Evolutionary conservation across 2,113 vertebrate species (phyloP).

Genomic region (Syngnathus floridae): DNA sequence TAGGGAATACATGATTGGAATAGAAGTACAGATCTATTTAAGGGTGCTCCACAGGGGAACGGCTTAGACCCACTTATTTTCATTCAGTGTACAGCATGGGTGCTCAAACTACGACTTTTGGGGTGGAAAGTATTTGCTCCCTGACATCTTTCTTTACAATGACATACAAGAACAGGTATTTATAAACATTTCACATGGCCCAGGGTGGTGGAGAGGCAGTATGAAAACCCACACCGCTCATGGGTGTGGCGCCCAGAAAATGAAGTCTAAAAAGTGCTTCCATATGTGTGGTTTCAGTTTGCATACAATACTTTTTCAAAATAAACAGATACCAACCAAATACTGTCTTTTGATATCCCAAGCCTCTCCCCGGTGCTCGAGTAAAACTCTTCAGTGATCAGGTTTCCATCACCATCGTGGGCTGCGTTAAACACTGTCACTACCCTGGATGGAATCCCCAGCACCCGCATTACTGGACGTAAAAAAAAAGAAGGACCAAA

Average conservation of each 20-base stretch:
- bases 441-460: conserved; percentile 58
- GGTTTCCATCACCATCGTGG: conserved; percentile 42
- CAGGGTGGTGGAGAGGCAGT: too few relatives aligned
- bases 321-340: conserved; percentile 40
- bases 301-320: neutral
- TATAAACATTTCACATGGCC: too few relatives aligned
- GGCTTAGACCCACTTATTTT: neutral
- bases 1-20: neutral
- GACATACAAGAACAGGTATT: too few relatives aligned
- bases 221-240: too few relatives aligned
- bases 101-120: neutral
- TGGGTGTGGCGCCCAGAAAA: neutral
- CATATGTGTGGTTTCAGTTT: neutral
- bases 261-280: neutral
- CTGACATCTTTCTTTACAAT: too few relatives aligned
- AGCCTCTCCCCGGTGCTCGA: conserved; percentile 43
- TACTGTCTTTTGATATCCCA: conserved; percentile 42
- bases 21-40: neutral
- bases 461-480: conserved; percentile 51
- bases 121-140: too few relatives aligned
- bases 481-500: neutral
- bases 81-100: neutral
- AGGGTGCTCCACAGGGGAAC: neutral
- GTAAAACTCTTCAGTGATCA: conserved; percentile 46
- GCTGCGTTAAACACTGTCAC: conserved; percentile 60